These are phyloP conservation scores for Eospalax fontanierii DNA, from an alignment of 2,797 vertebrate species.

Conservation along the genomic window DNA sequence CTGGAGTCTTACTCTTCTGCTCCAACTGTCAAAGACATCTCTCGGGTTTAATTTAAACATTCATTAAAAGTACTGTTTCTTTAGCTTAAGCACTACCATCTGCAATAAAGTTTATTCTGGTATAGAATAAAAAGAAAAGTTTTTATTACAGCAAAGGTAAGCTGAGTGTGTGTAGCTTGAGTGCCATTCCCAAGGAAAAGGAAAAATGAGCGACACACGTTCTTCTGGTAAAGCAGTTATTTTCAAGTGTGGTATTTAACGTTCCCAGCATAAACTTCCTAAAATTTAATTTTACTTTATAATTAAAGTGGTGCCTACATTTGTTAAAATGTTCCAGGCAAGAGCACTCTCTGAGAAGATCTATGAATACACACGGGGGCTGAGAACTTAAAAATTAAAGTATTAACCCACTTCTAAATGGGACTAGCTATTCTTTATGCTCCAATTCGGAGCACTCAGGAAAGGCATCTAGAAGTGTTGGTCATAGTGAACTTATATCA, in stretches of 20 bases:
- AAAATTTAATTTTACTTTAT: conserved; percentile 26
- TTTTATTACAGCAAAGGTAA: conserved; percentile 48
- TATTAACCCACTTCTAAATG: background rate
- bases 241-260: conserved; percentile 64
- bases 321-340: conserved; percentile 48
- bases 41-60: conserved; percentile 79
- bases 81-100: conserved; percentile 65
- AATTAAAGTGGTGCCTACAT: background rate
- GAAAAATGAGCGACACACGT: conserved; percentile 5
- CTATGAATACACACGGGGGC: background rate
- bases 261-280: background rate
- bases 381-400: background rate
- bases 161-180: conserved; percentile 30
- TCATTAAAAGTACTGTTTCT: conserved; percentile 74
- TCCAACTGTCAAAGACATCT: conserved; percentile 77
- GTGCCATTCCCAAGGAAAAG: conserved; percentile 49
- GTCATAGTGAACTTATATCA: background rate
- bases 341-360: background rate
- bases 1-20: conserved; percentile 58
- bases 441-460: background rate
- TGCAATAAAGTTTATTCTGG: conserved; percentile 63
- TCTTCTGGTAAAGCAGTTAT: conserved; percentile 53
- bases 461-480: background rate
- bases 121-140: conserved; percentile 49
- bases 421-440: background rate